Conservation (phyloP, 2,888 invertebrate species). For the Hydroisotoma schaefferi region DNA sequence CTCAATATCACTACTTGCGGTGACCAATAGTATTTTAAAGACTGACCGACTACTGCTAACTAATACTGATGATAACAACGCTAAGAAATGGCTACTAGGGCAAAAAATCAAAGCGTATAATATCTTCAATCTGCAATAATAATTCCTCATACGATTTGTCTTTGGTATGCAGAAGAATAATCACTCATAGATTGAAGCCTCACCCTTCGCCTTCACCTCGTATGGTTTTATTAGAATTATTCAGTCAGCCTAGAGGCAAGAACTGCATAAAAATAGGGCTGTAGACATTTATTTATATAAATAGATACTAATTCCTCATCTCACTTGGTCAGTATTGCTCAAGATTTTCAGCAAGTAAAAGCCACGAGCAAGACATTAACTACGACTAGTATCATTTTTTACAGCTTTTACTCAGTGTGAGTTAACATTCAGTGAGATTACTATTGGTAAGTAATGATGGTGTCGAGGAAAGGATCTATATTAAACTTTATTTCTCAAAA, state of each 20-base stretch:
- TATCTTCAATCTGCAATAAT: too few relatives aligned
- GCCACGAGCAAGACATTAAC: neutral
- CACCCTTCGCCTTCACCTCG: slow-evolving; percentile 8
- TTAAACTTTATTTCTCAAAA: too few relatives aligned
- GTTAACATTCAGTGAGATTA: neutral
- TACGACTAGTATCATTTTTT: too few relatives aligned
- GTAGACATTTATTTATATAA: slow-evolving; percentile 13
- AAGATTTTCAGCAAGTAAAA: slow-evolving; percentile 1
- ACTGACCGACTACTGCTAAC: too few relatives aligned
- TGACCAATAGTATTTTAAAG: too few relatives aligned
- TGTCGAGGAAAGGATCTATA: neutral
- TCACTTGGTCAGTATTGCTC: slow-evolving; percentile 15
- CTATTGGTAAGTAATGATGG: neutral
- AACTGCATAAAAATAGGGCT: slow-evolving; percentile 2
- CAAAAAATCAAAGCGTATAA: too few relatives aligned
- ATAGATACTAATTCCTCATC: neutral
- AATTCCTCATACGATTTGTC: too few relatives aligned
- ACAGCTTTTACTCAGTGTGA: too few relatives aligned
- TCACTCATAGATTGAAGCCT: neutral
- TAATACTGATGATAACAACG: too few relatives aligned
- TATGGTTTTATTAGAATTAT: neutral
- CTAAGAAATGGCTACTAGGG: too few relatives aligned
- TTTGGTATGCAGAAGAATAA: too few relatives aligned
- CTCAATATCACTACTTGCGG: too few relatives aligned
- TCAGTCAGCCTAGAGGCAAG: slow-evolving; percentile 9